phyloP scores from a whole-genome alignment of 2,797 vertebrate genomes.

The Rhabdophis nuchalis region DNA sequence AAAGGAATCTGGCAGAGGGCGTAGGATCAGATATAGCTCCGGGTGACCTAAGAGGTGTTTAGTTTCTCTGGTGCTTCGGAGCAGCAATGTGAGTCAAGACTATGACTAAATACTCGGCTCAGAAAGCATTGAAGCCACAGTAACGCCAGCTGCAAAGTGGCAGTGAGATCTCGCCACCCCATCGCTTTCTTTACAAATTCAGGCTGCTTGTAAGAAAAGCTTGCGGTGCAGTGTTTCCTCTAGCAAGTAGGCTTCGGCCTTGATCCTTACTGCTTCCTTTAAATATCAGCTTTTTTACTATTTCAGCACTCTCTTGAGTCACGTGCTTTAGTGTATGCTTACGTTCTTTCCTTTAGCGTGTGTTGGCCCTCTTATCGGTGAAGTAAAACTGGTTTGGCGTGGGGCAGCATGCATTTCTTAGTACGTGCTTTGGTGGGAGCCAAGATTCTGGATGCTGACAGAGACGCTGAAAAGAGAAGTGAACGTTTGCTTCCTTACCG shows the following conservation, averaged over 20 bases:
- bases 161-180: constrained; percentile 22
- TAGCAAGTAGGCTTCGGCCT: not conserved
- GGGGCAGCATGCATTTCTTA: not conserved
- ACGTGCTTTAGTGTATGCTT: not conserved
- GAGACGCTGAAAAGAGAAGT: not conserved
- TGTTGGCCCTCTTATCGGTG: not conserved
- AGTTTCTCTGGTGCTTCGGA: constrained; percentile 16
- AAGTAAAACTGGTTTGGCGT: not conserved
- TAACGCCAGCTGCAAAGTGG: constrained; percentile 28
- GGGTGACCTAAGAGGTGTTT: constrained; percentile 12
- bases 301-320: not conserved
- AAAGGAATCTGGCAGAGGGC: constrained; percentile 36
- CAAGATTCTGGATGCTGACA: not conserved
- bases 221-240: not conserved
- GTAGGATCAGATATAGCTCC: constrained; percentile 31
- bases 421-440: not conserved
- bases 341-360: not conserved
- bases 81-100: constrained; percentile 10
- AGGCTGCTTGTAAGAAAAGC: not conserved
- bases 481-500: not conserved
- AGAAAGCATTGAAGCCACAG: constrained; percentile 34
- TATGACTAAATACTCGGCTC: constrained; percentile 41
- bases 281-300: not conserved
- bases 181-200: not conserved
- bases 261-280: not conserved